Conservation (phyloP, 2,797 vertebrate genomes). For the Psittacula derbiana region DNA sequence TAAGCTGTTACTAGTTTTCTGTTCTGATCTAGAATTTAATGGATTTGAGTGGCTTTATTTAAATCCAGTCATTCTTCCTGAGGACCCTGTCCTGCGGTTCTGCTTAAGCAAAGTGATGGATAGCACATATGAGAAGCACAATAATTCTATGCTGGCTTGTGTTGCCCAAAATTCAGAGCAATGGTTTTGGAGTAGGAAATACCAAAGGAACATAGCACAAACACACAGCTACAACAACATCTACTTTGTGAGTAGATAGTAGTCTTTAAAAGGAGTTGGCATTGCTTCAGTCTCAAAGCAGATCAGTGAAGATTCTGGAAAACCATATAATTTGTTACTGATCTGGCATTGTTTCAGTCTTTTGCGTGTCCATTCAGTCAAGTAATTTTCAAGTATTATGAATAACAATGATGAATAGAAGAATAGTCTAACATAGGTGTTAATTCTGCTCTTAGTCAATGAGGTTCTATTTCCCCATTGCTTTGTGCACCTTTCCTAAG, state of each 20-base stretch:
- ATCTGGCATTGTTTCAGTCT: not conserved
- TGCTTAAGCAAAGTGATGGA: not conserved
- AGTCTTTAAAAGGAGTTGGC: not conserved
- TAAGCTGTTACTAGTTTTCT: not conserved
- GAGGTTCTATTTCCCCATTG: conserved; percentile 2
- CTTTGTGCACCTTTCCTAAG: not conserved
- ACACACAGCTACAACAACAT: not conserved
- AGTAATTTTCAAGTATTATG: not conserved
- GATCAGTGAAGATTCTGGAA: not conserved
- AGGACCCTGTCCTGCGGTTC: not conserved
- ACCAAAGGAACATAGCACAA: not conserved
- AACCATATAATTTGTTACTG: not conserved
- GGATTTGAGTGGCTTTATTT: not conserved
- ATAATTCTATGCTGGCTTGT: not conserved
- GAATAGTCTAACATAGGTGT: not conserved
- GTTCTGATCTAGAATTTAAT: not conserved
- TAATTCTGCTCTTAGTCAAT: not conserved
- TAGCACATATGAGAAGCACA: not conserved
- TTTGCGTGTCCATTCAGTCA: not conserved
- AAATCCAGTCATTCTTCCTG: not conserved
- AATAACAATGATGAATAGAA: not conserved
- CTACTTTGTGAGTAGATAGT: not conserved
- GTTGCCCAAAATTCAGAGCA: not conserved
- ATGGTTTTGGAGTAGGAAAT: not conserved
- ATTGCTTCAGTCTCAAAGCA: not conserved